A percentile compares a stretch with the other conserved stretches of the same genome.
These are phyloP conservation scores for Archocentrus centrarchus DNA, from an alignment of 2,113 vertebrate genomes.

Conservation along the genomic window DNA sequence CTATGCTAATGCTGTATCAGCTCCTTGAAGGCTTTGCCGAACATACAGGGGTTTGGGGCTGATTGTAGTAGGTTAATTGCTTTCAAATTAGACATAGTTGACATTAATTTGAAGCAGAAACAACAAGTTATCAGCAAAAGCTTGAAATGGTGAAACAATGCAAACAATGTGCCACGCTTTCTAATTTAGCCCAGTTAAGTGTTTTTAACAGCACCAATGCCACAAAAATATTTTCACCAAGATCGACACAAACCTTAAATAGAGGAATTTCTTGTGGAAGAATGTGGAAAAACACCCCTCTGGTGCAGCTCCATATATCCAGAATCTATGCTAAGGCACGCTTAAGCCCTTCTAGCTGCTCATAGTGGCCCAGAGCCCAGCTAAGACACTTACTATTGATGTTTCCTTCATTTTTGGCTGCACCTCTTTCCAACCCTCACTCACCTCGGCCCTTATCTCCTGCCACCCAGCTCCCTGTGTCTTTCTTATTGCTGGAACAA, in stretches of 20 bases:
- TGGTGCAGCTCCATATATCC: conserved; percentile 38
- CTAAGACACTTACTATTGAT: conserved; percentile 61
- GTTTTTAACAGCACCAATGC: conserved; percentile 19
- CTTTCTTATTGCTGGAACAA: conserved; percentile 40
- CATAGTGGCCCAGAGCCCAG: conserved; percentile 57
- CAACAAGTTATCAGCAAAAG: background rate
- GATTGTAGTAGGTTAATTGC: conserved; percentile 9
- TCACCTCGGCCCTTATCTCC: conserved; percentile 65
- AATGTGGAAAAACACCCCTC: conserved; percentile 50
- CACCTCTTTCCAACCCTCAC: conserved; percentile 33
- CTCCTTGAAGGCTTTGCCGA: conserved; percentile 19
- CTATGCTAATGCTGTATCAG: conserved; percentile 7
- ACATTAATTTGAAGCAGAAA: conserved; percentile 6
- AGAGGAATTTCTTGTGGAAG: conserved; percentile 33
- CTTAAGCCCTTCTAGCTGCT: conserved; percentile 52
- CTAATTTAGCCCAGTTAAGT: background rate
- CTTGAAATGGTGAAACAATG: conserved; percentile 13
- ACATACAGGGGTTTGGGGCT: background rate
- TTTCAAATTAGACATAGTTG: conserved; percentile 21
- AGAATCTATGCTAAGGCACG: conserved; percentile 53
- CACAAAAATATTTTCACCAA: conserved; percentile 27
- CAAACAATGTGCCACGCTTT: conserved; percentile 9
- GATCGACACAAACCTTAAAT: conserved; percentile 24
- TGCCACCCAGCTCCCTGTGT: conserved; percentile 56
- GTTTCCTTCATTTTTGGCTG: conserved; percentile 51